Conservation (phyloP, 2,797 vertebrate genomes). For the Rhinatrema bivittatum region DNA sequence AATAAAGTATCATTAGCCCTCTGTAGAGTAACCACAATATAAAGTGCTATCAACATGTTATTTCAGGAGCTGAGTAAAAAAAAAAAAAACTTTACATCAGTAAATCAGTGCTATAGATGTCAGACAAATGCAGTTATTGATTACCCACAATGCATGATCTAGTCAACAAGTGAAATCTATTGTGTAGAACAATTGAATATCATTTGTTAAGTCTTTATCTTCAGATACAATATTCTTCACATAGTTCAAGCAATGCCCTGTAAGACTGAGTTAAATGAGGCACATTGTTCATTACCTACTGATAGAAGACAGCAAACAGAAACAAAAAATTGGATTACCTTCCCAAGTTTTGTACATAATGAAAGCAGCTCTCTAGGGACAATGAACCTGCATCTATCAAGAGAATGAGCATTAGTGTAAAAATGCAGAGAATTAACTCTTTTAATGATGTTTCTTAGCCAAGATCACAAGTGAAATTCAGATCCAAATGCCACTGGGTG, state of each 20-base stretch:
- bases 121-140: too few relatives aligned
- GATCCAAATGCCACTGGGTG: slow-evolving; percentile 51
- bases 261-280: slow-evolving; percentile 46
- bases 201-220: too few relatives aligned
- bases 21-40: too few relatives aligned
- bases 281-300: slow-evolving; percentile 53
- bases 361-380: slow-evolving; percentile 47
- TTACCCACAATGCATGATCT: too few relatives aligned
- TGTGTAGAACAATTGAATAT: too few relatives aligned
- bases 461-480: slow-evolving; percentile 30
- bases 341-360: too few relatives aligned
- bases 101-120: too few relatives aligned
- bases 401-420: slow-evolving; percentile 42
- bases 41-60: too few relatives aligned
- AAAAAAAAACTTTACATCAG: too few relatives aligned
- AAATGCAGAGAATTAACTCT: slow-evolving; percentile 52
- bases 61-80: too few relatives aligned
- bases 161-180: too few relatives aligned
- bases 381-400: slow-evolving; percentile 52
- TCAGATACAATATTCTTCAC: slow-evolving; percentile 37
- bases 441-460: slow-evolving; percentile 58
- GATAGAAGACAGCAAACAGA: slow-evolving; percentile 46
- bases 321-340: slow-evolving; percentile 54
- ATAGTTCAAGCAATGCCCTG: slow-evolving; percentile 27
- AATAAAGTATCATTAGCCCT: too few relatives aligned